Percentiles rank a stretch among this genome's conserved stretches.
These are phyloP conservation scores for Triplophysa siluroides DNA, from an alignment of 2,113 vertebrate species.

Conservation along the genomic window DNA sequence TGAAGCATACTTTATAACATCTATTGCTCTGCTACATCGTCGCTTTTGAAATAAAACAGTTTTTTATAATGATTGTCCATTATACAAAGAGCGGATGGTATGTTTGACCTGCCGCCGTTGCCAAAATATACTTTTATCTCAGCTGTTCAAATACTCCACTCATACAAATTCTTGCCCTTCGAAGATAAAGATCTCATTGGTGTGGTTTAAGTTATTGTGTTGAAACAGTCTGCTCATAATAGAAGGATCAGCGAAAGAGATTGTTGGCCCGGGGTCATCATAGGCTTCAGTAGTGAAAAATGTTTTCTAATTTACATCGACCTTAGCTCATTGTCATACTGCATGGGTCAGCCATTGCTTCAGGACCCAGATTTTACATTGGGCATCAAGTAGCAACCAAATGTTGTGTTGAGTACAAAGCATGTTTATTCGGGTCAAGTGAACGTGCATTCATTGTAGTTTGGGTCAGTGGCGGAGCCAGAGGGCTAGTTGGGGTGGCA, in stretches of 20 bases:
- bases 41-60: background rate
- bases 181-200: slow-evolving; percentile 25
- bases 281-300: slow-evolving; percentile 3
- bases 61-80: background rate
- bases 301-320: slow-evolving; percentile 2
- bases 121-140: slow-evolving; percentile 37
- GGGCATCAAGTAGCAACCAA: no score
- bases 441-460: no score
- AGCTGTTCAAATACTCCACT: slow-evolving; percentile 51
- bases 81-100: background rate
- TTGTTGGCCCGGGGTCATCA: slow-evolving; percentile 1
- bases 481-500: no score
- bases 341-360: background rate
- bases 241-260: background rate
- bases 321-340: background rate
- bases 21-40: background rate
- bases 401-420: no score
- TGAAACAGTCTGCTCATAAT: background rate
- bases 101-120: slow-evolving; percentile 5
- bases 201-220: slow-evolving; percentile 1
- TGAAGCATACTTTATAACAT: slow-evolving; percentile 20
- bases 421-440: no score
- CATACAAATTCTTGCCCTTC: slow-evolving; percentile 1
- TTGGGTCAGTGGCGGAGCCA: no score
- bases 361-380: no score